Base-by-base conservation (phyloP, 2,113 vertebrate species). In the Illadopsis cleaveri region DNA sequence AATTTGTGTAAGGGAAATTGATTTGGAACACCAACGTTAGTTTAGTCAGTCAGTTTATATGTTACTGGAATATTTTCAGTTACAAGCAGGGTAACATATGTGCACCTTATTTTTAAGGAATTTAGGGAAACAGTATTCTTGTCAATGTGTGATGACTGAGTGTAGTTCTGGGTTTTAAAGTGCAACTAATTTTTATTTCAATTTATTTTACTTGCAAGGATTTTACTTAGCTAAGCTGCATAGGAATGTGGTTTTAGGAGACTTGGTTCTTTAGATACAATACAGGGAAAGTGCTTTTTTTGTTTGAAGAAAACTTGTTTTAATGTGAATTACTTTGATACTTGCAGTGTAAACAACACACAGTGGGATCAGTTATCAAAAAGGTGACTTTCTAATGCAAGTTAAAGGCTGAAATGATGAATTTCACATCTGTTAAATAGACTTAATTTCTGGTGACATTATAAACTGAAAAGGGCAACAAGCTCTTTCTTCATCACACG, bases 391-490 rank as follows among this genome's bases (percentile, higher is more conserved):
- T 93, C 60, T 82, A 90, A 93, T 91, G 82, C 82, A 89, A 94
- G 86, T 86, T 89, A 95, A 96, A 96, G 84, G 35, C 95, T 97
- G 89, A 94, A 97, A 95, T 94, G 95, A 96, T 97, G 86, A 82
- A 85, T 96, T 91, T 38, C 86, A 94, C 97, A 97, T 97, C 97
- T 97, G 97, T 95, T 97, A 95, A 88, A 91, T 22, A 94, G 94
- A 87, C 71, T 93, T 96, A 96, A 94, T 95, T 97, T 97, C 95
- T 93, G 89, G 92, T 97, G 97, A 90, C 97, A 97, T 97, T 97
- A 97, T 96, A 97, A 97, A 97, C 96, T 96, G 96, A 96, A 97
- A 97, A 97, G 97, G 96, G 96, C 97, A 97, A 89, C 90, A 93
- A 57, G 92, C 94, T 97, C 93, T 57, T 96, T 96, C 90, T 96